phyloP scores from a whole-genome alignment of 2,113 vertebrate species.

The Syngnathus scovelli region DNA sequence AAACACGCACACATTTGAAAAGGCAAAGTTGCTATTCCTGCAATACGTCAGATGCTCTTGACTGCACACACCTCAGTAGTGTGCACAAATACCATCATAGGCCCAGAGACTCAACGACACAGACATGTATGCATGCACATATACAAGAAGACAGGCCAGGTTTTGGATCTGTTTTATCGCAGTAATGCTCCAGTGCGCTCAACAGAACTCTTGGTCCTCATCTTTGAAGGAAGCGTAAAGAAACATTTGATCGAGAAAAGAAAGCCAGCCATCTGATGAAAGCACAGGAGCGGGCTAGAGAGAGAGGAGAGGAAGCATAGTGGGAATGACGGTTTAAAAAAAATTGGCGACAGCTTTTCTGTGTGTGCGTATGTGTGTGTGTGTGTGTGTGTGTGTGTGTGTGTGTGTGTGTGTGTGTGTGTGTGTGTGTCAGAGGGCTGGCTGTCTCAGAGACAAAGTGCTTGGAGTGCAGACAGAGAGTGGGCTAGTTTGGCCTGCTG shows the following conservation, averaged over 20 bases:
- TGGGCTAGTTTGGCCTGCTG: conserved; percentile 56
- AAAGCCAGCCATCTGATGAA: conserved; percentile 10
- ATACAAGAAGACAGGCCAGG: conserved; percentile 8
- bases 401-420: neutral
- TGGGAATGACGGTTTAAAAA: neutral
- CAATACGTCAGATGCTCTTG: conserved; percentile 33
- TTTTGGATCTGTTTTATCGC: conserved; percentile 22
- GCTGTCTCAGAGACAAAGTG: conserved; percentile 41
- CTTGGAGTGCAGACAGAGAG: conserved; percentile 50
- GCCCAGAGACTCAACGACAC: conserved; percentile 10
- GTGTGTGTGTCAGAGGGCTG: conserved; percentile 26
- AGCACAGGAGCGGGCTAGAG: neutral
- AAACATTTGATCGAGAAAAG: conserved; percentile 7
- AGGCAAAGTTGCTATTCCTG: conserved; percentile 39
- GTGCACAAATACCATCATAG: conserved; percentile 15
- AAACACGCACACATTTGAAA: conserved; percentile 18
- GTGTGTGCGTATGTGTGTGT: conserved; percentile 12
- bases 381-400: conserved; percentile 13
- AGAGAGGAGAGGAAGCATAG: neutral
- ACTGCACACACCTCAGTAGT: conserved; percentile 17
- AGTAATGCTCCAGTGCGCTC: conserved; percentile 16
- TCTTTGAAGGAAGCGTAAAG: conserved; percentile 17
- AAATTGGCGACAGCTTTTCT: neutral
- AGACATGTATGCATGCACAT: neutral
- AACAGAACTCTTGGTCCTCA: conserved; percentile 22